phyloP scores from a whole-genome alignment of 2,888 invertebrate species.

The Apomyelois bistriatella region DNA sequence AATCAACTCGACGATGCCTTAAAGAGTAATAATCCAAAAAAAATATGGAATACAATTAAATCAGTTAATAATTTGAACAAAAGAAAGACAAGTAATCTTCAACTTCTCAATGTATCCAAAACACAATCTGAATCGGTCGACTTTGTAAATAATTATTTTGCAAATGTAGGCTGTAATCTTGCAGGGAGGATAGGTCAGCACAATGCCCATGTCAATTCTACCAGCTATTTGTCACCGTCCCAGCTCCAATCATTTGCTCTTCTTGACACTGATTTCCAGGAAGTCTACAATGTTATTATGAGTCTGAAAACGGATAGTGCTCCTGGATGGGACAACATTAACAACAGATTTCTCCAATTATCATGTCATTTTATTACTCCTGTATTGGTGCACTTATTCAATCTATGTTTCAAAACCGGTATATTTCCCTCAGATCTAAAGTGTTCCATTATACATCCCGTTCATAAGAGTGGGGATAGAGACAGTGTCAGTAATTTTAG shows the following conservation, averaged over 20 bases:
- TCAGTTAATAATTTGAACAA: background rate
- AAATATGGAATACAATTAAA: conserved; percentile 2
- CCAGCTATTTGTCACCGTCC: background rate
- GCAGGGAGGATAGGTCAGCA: background rate
- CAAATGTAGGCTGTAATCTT: background rate
- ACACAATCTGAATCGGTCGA: background rate
- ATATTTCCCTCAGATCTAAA: background rate
- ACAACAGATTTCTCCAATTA: background rate
- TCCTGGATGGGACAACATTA: conserved; percentile 3
- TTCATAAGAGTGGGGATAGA: conserved; percentile 5
- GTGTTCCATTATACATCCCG: background rate
- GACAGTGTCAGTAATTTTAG: conserved; percentile 15
- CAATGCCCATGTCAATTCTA: background rate
- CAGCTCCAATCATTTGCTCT: background rate
- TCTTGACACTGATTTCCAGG: background rate
- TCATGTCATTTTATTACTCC: background rate
- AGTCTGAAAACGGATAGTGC: background rate
- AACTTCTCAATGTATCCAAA: background rate
- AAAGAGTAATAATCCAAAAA: background rate
- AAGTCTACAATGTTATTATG: background rate
- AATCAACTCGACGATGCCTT: background rate
- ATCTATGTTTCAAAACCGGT: background rate
- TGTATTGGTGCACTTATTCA: background rate
- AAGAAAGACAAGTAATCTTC: background rate
- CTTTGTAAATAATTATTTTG: background rate